Conservation (phyloP, 1,140 invertebrate genomes). For the Drosophila funebris region DNA sequence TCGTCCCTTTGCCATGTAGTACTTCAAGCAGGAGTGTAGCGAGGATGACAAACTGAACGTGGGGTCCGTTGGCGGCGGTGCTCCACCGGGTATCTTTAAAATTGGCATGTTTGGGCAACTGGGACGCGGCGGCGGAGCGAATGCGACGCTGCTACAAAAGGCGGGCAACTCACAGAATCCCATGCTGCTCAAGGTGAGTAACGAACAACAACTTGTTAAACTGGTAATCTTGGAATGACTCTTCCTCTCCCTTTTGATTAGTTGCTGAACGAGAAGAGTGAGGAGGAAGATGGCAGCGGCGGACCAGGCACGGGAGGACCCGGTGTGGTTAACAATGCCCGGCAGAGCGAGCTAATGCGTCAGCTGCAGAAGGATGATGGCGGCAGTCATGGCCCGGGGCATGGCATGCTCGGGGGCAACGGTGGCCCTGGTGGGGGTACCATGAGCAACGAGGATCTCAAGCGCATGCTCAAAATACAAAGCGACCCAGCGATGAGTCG, state of each 20-base stretch:
- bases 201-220: too few relatives aligned
- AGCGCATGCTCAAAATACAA: slow-evolving; percentile 85
- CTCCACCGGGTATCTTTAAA: slow-evolving; percentile 55
- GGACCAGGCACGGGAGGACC: slow-evolving; percentile 40
- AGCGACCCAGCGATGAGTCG: slow-evolving; percentile 85
- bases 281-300: slow-evolving; percentile 88
- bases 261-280: slow-evolving; percentile 93
- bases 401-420: slow-evolving; percentile 87
- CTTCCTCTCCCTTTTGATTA: slow-evolving; percentile 83
- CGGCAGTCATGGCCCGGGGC: slow-evolving; percentile 84
- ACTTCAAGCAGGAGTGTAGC: slow-evolving; percentile 86
- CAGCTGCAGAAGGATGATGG: slow-evolving; percentile 90
- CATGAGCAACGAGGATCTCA: slow-evolving; percentile 82
- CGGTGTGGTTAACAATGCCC: slow-evolving; percentile 82
- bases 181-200: slow-evolving; percentile 90
- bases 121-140: slow-evolving; percentile 30
- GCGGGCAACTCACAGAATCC: slow-evolving; percentile 84
- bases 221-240: neutral
- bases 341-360: slow-evolving; percentile 90
- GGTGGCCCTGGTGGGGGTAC: slow-evolving; percentile 35
- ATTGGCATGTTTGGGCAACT: slow-evolving; percentile 62
- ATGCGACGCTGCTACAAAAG: slow-evolving; percentile 58
- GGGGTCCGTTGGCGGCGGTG: slow-evolving; percentile 23
- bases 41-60: slow-evolving; percentile 89
- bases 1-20: slow-evolving; percentile 30